Evolutionary conservation across 2,113 vertebrate species (phyloP).

Genomic region (Cygnus buccinator): DNA sequence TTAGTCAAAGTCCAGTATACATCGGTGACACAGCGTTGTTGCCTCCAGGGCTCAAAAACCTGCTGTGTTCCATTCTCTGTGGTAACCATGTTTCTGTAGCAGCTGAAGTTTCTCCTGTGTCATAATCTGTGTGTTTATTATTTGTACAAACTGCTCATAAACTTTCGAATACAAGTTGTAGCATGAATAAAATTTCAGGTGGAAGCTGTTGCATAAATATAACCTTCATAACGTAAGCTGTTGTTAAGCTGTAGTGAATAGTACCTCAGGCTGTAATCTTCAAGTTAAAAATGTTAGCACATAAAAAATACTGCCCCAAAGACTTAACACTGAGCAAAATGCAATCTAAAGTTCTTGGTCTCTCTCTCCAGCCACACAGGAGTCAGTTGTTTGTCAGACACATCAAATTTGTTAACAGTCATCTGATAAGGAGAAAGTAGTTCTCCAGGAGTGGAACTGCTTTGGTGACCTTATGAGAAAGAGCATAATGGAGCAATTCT

Average conservation of each 20-base stretch:
- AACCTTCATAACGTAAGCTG: not conserved
- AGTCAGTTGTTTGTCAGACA: not conserved
- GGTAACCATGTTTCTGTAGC: not conserved
- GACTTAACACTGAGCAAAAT: not conserved
- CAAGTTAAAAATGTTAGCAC: not conserved
- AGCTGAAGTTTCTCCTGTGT: not conserved
- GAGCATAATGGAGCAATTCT: not conserved
- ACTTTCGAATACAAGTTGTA: not conserved
- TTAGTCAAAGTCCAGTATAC: not conserved
- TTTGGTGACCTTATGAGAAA: not conserved
- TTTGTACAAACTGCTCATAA: not conserved
- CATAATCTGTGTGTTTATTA: not conserved
- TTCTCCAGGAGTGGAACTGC: not conserved
- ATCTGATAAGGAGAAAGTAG: not conserved
- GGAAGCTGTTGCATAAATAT: not conserved
- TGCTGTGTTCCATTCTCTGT: not conserved
- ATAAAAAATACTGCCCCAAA: not conserved
- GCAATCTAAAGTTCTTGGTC: not conserved
- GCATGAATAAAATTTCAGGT: not conserved
- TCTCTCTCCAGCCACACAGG: not conserved
- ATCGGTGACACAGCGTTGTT: not conserved
- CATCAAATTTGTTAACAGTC: not conserved
- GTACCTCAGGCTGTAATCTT: not conserved
- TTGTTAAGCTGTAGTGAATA: not conserved
- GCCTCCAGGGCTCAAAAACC: not conserved